A percentile compares a stretch with the other conserved stretches of the same genome.
Conservation (phyloP, 2,113 vertebrate species). For the Tinamus guttatus region DNA sequence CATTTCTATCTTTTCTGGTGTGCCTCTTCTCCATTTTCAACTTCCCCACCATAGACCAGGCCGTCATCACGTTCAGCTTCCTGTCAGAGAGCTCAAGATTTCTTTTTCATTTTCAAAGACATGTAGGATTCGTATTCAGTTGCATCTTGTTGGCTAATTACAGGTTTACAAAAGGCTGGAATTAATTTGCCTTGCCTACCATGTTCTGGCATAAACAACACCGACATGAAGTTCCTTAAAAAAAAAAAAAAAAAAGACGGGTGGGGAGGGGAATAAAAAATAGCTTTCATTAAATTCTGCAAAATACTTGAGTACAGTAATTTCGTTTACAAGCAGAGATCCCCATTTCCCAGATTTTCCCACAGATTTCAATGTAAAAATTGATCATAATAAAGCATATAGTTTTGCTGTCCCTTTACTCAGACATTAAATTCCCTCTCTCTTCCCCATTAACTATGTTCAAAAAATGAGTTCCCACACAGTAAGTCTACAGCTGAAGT, state of each 20-base stretch:
- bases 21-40: conserved; percentile 93
- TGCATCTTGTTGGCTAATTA: conserved; percentile 65
- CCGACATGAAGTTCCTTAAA: conserved; percentile 79
- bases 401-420: conserved; percentile 1
- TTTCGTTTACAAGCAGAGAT: conserved; percentile 40
- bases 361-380: conserved; percentile 22
- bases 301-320: not conserved
- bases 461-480: not conserved
- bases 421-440: not conserved
- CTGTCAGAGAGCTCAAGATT: conserved; percentile 79
- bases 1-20: conserved; percentile 86
- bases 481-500: not conserved
- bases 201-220: conserved; percentile 73
- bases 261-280: conserved; percentile 52
- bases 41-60: conserved; percentile 89
- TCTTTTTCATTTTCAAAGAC: conserved; percentile 82
- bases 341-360: not conserved
- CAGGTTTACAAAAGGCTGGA: conserved; percentile 66
- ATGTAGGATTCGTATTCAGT: conserved; percentile 75
- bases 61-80: conserved; percentile 90
- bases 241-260: conserved; percentile 1
- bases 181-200: conserved; percentile 71
- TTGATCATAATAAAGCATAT: not conserved
- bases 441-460: not conserved
- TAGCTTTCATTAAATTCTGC: conserved; percentile 31